A percentile compares a stretch with the other conserved stretches of the same genome.
Evolutionary conservation across 1,140 invertebrate genomes (phyloP).

Genomic region (Copidosoma floridanum): DNA sequence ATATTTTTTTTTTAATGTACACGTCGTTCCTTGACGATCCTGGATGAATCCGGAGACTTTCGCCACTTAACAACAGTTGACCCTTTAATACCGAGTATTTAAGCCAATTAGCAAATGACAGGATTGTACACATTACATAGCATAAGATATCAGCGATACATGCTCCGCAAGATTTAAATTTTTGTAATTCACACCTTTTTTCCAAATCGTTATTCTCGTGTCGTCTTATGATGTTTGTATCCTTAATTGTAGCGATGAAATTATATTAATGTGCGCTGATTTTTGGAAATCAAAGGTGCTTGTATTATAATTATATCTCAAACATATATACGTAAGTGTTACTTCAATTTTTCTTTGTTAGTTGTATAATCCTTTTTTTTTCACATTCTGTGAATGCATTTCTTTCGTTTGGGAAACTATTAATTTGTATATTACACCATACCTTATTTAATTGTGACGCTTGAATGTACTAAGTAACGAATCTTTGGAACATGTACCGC

Average conservation of each 20-base stretch:
- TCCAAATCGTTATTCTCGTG: neutral
- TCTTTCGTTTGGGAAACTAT: neutral
- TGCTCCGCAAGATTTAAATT: slow-evolving; percentile 43
- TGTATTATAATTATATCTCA: neutral
- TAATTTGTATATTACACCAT: neutral
- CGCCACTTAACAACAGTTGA: slow-evolving; percentile 50
- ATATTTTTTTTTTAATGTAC: slow-evolving; percentile 30
- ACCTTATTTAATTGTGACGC: neutral
- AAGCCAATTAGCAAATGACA: slow-evolving; percentile 54
- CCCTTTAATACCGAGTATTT: slow-evolving; percentile 54
- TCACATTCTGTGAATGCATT: no score
- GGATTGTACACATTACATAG: slow-evolving; percentile 56
- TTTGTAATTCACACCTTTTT: slow-evolving; percentile 1
- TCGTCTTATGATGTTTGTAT: neutral
- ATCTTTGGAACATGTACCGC: slow-evolving; percentile 46
- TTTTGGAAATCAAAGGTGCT: neutral
- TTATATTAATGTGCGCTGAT: neutral
- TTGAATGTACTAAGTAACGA: neutral
- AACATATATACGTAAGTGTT: no score
- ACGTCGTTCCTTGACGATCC: slow-evolving; percentile 32
- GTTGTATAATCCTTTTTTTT: no score
- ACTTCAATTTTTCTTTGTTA: no score
- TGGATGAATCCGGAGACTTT: slow-evolving; percentile 36
- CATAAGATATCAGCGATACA: slow-evolving; percentile 48
- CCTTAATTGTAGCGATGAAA: neutral